Percentiles rank a stretch among this genome's conserved stretches.
phyloP scores from a whole-genome alignment of 37 sponge, comb jelly and placozoan species.

The Ephydatia muelleri region DNA sequence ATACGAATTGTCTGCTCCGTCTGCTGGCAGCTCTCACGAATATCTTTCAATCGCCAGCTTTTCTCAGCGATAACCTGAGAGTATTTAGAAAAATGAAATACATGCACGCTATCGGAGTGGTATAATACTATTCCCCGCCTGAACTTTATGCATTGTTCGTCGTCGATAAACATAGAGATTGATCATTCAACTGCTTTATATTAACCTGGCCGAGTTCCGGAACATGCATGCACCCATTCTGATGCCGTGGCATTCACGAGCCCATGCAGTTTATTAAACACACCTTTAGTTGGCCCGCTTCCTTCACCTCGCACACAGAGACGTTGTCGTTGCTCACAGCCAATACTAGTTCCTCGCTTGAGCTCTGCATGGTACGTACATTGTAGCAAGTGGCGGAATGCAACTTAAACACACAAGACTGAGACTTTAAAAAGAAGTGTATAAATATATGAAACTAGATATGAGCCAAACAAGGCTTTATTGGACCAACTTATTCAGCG shows the following conservation, averaged over 20 bases:
- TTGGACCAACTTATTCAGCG: neutral
- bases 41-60: slow-evolving; percentile 36
- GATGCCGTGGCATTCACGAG: too few relatives aligned
- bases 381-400: too few relatives aligned
- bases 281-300: neutral
- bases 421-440: neutral
- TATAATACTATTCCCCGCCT: too few relatives aligned
- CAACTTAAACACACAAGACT: too few relatives aligned
- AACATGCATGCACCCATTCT: too few relatives aligned
- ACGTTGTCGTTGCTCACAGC: neutral
- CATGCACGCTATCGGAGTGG: too few relatives aligned
- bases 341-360: neutral
- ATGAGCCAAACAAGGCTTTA: neutral
- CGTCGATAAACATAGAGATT: too few relatives aligned
- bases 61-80: neutral
- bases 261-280: too few relatives aligned
- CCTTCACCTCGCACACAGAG: neutral
- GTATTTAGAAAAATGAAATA: neutral
- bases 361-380: too few relatives aligned
- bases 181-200: too few relatives aligned
- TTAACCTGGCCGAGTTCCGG: too few relatives aligned
- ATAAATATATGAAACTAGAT: neutral
- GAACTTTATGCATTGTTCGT: too few relatives aligned
- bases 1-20: slow-evolving; percentile 9
- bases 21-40: slow-evolving; percentile 19